A percentile compares a stretch with the other conserved stretches of the same genome.
Conservation (phyloP, 2,888 invertebrate genomes). For the Dasypolia templi region DNA sequence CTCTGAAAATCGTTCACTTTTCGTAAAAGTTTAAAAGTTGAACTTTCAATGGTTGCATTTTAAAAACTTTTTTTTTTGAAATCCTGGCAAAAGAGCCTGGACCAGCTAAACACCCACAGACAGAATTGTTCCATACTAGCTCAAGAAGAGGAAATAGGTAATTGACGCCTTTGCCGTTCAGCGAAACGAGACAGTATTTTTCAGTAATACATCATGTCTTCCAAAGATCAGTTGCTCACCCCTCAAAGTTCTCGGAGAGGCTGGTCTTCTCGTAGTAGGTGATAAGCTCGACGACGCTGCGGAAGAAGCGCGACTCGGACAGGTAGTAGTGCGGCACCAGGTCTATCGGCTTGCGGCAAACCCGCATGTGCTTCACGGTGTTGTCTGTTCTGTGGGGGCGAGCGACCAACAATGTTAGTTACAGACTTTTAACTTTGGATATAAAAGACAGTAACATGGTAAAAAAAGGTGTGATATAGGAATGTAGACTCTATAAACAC, state of each 20-base stretch:
- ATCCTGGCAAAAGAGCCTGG: too few relatives aligned
- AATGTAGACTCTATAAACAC: background rate
- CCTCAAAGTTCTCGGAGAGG: conserved; percentile 97
- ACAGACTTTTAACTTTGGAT: background rate
- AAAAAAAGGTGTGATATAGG: background rate
- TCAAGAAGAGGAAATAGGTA: too few relatives aligned
- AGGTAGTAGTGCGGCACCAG: conserved; percentile 94
- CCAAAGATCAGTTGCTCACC: too few relatives aligned
- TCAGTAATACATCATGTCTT: too few relatives aligned
- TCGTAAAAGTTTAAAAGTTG: too few relatives aligned
- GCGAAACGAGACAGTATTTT: too few relatives aligned
- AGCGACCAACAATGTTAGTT: background rate
- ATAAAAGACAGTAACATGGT: background rate
- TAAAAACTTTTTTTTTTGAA: background rate
- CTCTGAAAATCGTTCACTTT: too few relatives aligned
- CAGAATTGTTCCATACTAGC: too few relatives aligned
- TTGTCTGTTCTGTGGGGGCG: conserved; percentile 94
- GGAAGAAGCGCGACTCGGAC: conserved; percentile 97
- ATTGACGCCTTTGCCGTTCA: too few relatives aligned
- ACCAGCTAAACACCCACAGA: too few relatives aligned
- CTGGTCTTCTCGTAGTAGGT: conserved; percentile 98
- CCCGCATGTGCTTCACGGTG: conserved; percentile 97
- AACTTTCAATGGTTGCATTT: background rate
- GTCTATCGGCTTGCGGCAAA: conserved; percentile 94
- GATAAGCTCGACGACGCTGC: conserved; percentile 97